phyloP scores from a whole-genome alignment of 2,797 vertebrate genomes.

The Microhierax caerulescens region DNA sequence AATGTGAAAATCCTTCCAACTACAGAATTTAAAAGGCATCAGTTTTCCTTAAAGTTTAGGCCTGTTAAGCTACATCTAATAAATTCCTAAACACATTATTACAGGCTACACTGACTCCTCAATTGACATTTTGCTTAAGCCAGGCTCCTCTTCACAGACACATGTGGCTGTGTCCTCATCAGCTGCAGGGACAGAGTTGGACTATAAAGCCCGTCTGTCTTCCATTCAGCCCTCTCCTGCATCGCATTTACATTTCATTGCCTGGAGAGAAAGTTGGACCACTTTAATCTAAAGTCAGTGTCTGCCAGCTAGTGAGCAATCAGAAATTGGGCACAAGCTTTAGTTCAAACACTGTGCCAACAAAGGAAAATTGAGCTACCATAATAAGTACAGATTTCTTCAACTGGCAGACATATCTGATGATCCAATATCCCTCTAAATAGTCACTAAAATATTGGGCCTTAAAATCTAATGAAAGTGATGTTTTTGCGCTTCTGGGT shows the following conservation, averaged over 20 bases:
- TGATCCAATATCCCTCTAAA: neutral
- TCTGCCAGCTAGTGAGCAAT: neutral
- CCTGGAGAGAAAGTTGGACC: neutral
- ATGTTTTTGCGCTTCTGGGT: neutral
- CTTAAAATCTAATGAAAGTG: neutral
- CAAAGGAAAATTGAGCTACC: neutral
- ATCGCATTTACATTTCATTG: neutral
- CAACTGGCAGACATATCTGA: neutral
- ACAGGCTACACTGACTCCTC: accelerated
- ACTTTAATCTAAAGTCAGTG: neutral
- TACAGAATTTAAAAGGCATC: neutral
- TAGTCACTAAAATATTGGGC: neutral
- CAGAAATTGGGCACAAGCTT: neutral
- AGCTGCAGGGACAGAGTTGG: accelerated
- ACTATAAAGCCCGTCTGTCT: neutral
- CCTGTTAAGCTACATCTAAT: neutral
- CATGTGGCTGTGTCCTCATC: accelerated
- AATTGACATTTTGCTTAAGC: neutral
- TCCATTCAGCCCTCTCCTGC: neutral
- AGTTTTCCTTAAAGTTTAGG: neutral
- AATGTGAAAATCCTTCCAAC: neutral
- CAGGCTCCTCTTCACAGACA: neutral
- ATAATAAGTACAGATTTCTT: neutral
- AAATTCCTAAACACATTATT: neutral
- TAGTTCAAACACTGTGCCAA: neutral